These are phyloP conservation scores for Tamias sibiricus DNA, from an alignment of 2,113 vertebrate species.

Conservation along the genomic window DNA sequence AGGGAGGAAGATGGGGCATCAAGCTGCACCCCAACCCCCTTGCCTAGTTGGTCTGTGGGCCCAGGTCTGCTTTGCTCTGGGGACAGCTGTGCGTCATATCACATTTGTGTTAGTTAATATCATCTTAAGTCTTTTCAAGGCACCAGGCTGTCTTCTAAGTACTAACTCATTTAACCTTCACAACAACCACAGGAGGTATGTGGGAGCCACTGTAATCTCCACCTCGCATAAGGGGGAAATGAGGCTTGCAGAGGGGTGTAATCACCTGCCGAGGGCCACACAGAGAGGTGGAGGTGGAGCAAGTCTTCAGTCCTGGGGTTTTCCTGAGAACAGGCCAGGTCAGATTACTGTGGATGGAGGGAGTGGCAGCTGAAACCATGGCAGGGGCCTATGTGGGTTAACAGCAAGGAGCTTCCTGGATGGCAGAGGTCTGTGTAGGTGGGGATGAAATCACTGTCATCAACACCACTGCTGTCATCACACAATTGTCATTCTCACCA, in stretches of 20 bases:
- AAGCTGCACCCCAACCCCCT: fast-evolving
- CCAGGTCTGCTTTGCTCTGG: not conserved
- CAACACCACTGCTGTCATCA: too few relatives aligned
- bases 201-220: not conserved
- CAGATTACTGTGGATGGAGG: not conserved
- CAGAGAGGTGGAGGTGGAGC: not conserved
- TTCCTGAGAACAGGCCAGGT: not conserved
- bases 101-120: too few relatives aligned
- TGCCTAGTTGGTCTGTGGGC: not conserved
- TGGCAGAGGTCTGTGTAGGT: not conserved
- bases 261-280: not conserved
- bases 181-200: too few relatives aligned
- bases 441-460: not conserved
- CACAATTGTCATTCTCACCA: too few relatives aligned
- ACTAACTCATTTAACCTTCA: not conserved
- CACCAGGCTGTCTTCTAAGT: not conserved
- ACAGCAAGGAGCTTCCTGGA: not conserved
- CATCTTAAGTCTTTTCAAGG: not conserved
- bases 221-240: not conserved
- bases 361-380: not conserved
- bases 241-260: not conserved
- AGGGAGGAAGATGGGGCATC: not conserved
- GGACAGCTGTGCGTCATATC: not conserved
- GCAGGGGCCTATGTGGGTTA: not conserved
- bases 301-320: not conserved